These are phyloP conservation scores for Chitala chitala DNA, from an alignment of 2,113 vertebrate species.

Conservation along the genomic window DNA sequence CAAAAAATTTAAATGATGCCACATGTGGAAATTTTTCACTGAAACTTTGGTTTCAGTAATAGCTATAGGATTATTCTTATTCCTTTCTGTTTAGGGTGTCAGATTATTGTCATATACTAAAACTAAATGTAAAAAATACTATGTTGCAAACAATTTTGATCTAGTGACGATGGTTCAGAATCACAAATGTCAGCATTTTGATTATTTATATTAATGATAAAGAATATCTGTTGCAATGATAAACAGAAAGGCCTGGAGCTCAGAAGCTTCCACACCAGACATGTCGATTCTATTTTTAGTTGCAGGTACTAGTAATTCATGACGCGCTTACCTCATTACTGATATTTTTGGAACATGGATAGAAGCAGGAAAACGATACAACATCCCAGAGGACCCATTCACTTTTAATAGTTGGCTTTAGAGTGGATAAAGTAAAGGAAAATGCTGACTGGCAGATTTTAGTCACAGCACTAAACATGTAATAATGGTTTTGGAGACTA, in stretches of 20 bases:
- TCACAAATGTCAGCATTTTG: no score
- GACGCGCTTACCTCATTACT: slow-evolving; percentile 63
- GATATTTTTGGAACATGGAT: slow-evolving; percentile 69
- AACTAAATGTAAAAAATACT: no score
- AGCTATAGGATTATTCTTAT: no score
- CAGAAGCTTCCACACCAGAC: slow-evolving; percentile 40
- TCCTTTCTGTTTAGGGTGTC: no score
- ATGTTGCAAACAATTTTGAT: no score
- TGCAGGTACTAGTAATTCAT: slow-evolving; percentile 62
- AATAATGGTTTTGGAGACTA: slow-evolving; percentile 66
- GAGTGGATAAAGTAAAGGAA: slow-evolving; percentile 44
- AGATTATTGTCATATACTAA: no score
- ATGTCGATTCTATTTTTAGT: slow-evolving; percentile 61
- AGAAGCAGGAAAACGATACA: slow-evolving; percentile 61
- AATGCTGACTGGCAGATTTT: slow-evolving; percentile 64
- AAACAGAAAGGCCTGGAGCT: slow-evolving; percentile 33
- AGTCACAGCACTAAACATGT: slow-evolving; percentile 51
- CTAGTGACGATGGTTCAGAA: no score
- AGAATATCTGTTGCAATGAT: slow-evolving; percentile 53
- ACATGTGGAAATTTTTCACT: no score
- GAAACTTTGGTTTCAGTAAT: no score
- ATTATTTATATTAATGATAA: no score
- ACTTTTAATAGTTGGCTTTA: slow-evolving; percentile 66
- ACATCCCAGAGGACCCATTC: slow-evolving; percentile 52
- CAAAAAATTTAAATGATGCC: no score